These are phyloP conservation scores for Psilopogon haemacephalus DNA, from an alignment of 2,113 vertebrate genomes.

Conservation along the genomic window DNA sequence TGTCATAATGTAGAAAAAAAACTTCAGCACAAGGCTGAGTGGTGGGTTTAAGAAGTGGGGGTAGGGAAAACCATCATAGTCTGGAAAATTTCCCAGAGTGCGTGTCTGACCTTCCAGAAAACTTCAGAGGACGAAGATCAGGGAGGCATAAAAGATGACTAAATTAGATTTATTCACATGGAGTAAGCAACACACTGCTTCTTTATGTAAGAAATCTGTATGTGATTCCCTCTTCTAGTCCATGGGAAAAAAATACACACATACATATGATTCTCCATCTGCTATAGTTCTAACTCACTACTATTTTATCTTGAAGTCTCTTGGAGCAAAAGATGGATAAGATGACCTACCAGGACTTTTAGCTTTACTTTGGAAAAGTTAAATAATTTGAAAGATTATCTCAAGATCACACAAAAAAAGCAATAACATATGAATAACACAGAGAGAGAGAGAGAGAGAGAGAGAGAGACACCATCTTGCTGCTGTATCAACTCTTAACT, in stretches of 20 bases:
- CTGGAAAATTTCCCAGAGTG: constrained; percentile 58
- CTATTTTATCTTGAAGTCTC: not conserved
- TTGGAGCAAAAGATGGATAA: not conserved
- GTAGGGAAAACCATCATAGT: not conserved
- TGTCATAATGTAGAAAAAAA: not conserved
- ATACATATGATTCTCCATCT: constrained; percentile 48
- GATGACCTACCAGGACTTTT: not conserved
- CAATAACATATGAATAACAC: not conserved
- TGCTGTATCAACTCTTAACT: not conserved
- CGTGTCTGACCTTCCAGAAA: constrained; percentile 67
- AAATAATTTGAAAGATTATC: not conserved
- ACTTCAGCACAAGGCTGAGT: not conserved
- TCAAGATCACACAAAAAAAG: not conserved
- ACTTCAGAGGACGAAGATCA: constrained; percentile 61
- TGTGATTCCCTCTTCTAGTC: constrained; percentile 25
- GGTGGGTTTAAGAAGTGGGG: not conserved
- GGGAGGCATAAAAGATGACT: constrained; percentile 67
- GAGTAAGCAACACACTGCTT: constrained; percentile 65
- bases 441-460: not conserved
- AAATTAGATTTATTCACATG: constrained; percentile 78
- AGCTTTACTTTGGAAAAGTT: not conserved
- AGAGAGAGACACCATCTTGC: not conserved
- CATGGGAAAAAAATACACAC: constrained; percentile 57
- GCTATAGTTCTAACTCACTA: constrained; percentile 28
- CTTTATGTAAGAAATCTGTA: constrained; percentile 75